Percentiles rank a stretch among this genome's conserved stretches.
Conservation (phyloP, 2,888 invertebrate species). For the Artemia sp. region DNA sequence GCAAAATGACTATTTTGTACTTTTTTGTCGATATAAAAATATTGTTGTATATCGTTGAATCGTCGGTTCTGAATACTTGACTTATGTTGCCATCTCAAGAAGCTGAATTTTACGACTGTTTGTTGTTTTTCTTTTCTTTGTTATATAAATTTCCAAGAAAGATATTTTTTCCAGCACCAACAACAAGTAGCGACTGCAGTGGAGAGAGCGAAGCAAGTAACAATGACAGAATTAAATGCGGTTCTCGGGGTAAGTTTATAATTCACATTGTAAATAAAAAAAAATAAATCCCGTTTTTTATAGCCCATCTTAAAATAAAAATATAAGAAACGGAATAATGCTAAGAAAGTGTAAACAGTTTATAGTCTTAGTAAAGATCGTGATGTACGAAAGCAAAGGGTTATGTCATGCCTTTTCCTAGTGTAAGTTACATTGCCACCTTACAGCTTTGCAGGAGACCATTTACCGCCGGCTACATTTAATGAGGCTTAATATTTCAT, state of each 20-base stretch:
- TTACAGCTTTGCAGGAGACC: too few relatives aligned
- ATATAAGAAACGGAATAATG: background rate
- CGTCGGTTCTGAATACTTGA: background rate
- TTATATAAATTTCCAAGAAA: too few relatives aligned
- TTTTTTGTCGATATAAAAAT: slow-evolving; percentile 18
- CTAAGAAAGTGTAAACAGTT: background rate
- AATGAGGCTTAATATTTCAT: too few relatives aligned
- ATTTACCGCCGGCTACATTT: too few relatives aligned
- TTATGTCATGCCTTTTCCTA: too few relatives aligned
- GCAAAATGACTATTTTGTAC: slow-evolving; percentile 20
- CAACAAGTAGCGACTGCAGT: slow-evolving; percentile 90
- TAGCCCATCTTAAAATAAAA: background rate
- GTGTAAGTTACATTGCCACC: too few relatives aligned
- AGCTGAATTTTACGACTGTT: too few relatives aligned
- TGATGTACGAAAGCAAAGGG: background rate
- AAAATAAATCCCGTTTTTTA: background rate
- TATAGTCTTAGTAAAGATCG: background rate
- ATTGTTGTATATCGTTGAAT: background rate
- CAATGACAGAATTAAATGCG: slow-evolving; percentile 88
- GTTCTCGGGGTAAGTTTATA: slow-evolving; percentile 76
- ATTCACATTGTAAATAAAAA: background rate
- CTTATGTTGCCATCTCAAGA: background rate
- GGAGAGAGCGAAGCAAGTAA: slow-evolving; percentile 92
- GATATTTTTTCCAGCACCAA: slow-evolving; percentile 47
- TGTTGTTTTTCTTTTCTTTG: too few relatives aligned